Evolutionary conservation across 2,888 invertebrate species (phyloP).

Genomic region (Stenolophus ochropezus): DNA sequence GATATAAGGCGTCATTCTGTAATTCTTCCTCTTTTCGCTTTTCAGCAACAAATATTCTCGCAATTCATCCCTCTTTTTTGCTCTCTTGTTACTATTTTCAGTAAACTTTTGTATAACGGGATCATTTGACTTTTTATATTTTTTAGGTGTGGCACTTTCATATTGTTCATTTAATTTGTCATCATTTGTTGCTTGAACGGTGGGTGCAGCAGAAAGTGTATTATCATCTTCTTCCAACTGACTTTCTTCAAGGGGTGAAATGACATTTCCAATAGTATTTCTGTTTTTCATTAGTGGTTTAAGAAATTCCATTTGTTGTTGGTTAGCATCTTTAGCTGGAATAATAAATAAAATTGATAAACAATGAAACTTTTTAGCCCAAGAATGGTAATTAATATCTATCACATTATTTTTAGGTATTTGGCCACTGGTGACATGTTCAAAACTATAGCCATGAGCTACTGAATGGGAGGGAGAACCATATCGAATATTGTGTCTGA

Average conservation of each 20-base stretch:
- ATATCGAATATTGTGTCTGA: not conserved
- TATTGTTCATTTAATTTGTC: not conserved
- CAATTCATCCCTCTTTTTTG: not conserved
- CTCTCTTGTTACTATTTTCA: conserved; percentile 1
- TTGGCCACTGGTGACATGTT: not conserved
- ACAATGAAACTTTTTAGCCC: not conserved
- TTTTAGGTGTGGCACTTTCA: not conserved
- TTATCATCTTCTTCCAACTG: not conserved
- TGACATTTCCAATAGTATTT: not conserved
- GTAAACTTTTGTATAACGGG: not conserved
- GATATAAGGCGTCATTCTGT: not conserved
- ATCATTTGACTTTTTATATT: not conserved
- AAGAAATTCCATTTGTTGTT: not conserved
- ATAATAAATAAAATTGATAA: not conserved
- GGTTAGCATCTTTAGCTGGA: not conserved
- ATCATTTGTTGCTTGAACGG: not conserved
- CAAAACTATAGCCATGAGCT: not conserved
- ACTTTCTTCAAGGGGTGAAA: not conserved
- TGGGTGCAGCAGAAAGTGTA: not conserved
- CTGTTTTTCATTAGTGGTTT: not conserved
- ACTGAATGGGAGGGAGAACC: not conserved
- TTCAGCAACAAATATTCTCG: not conserved
- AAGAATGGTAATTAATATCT: too few relatives aligned
- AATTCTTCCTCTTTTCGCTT: not conserved
- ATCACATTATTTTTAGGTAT: not conserved